Evolutionary conservation across 2,888 invertebrate genomes (phyloP).

Genomic region (Galerucella pusilla): DNA sequence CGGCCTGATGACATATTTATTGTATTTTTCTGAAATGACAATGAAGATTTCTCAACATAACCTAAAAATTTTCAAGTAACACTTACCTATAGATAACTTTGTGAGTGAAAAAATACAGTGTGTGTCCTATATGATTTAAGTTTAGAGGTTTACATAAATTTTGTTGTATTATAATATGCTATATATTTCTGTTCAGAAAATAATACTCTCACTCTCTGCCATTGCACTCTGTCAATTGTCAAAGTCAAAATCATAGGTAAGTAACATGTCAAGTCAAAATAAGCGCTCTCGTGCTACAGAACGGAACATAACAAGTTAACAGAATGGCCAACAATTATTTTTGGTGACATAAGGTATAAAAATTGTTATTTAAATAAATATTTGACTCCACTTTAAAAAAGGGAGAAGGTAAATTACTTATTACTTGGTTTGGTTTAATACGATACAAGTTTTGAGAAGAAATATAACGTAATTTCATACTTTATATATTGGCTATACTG

Average conservation of each 20-base stretch:
- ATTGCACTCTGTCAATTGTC: slow-evolving; percentile 25
- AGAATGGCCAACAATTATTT: no score
- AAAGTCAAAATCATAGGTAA: not conserved
- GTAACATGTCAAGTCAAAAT: not conserved
- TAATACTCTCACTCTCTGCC: slow-evolving; percentile 18
- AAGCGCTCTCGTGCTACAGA: no score
- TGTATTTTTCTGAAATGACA: slow-evolving; percentile 32
- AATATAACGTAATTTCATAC: no score
- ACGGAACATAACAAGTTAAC: no score
- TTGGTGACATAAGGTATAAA: no score
- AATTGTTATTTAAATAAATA: no score
- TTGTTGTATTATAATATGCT: slow-evolving; percentile 9
- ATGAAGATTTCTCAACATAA: slow-evolving; percentile 33
- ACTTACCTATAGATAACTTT: slow-evolving; percentile 28
- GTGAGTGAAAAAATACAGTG: slow-evolving; percentile 18
- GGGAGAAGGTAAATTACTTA: no score
- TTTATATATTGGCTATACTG: not conserved
- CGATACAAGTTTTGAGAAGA: no score
- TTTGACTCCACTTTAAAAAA: no score
- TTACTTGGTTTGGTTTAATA: no score
- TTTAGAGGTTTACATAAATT: slow-evolving; percentile 14
- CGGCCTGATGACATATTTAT: slow-evolving; percentile 87
- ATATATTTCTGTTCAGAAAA: slow-evolving; percentile 19
- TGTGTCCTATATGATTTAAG: slow-evolving; percentile 12
- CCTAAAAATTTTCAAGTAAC: slow-evolving; percentile 33